Evolutionary conservation across 1,140 invertebrate genomes (phyloP).

Genomic region (Lepidotrigona ventralis): DNA sequence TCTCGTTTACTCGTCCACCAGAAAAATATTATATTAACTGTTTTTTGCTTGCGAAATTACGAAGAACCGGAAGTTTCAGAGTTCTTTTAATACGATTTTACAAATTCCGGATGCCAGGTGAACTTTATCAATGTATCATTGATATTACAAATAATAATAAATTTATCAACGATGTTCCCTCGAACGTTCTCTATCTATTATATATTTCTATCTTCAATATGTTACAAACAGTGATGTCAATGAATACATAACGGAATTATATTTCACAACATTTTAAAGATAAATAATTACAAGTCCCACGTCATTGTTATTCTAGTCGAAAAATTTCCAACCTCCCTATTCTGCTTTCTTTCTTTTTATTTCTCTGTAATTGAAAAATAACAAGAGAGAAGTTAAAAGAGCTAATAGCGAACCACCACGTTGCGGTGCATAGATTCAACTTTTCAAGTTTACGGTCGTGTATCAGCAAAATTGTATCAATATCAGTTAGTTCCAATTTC

Average conservation of each 20-base stretch:
- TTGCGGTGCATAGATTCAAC: background rate
- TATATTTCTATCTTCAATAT: background rate
- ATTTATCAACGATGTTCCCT: background rate
- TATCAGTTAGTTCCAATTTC: slow-evolving; percentile 27
- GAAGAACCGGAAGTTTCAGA: background rate
- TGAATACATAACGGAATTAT: too few relatives aligned
- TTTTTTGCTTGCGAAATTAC: background rate
- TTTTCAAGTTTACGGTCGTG: background rate
- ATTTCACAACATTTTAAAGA: background rate
- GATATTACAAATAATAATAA: background rate
- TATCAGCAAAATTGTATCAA: slow-evolving; percentile 35
- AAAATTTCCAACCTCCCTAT: too few relatives aligned
- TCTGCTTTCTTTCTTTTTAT: background rate
- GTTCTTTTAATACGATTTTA: background rate
- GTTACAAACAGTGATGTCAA: too few relatives aligned
- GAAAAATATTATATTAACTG: background rate
- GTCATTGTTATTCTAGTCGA: background rate
- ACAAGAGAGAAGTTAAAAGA: background rate
- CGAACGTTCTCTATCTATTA: background rate
- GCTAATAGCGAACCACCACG: background rate
- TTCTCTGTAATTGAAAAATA: background rate
- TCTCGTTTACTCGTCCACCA: background rate
- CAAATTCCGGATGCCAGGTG: background rate
- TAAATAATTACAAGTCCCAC: background rate
- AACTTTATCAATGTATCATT: background rate